phyloP scores from a whole-genome alignment of 2,113 vertebrate genomes.

The Callipepla californica region DNA sequence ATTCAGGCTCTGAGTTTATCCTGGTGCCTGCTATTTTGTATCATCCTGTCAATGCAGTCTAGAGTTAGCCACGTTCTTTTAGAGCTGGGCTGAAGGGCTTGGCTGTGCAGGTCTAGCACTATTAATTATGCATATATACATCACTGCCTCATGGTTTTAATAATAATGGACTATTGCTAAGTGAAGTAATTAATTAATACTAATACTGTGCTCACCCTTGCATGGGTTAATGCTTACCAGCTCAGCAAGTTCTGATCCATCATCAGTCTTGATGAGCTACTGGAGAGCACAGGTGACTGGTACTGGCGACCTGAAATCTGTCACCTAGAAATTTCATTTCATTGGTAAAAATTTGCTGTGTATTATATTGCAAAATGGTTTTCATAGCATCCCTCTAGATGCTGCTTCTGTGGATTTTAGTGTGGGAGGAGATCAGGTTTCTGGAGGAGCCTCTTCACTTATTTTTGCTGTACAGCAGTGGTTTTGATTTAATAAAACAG shows the following conservation, averaged over 20 bases:
- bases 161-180: neutral
- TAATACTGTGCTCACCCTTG: fast-evolving
- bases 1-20: neutral
- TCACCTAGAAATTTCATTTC: neutral
- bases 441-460: neutral
- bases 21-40: neutral
- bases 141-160: neutral
- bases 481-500: neutral
- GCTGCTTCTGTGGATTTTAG: neutral
- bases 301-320: neutral
- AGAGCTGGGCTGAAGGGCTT: neutral
- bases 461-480: neutral
- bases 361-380: neutral
- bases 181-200: too few relatives aligned
- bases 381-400: neutral
- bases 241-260: neutral
- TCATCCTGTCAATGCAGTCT: neutral
- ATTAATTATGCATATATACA: neutral
- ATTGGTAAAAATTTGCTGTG: neutral
- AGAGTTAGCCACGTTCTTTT: neutral
- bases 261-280: neutral
- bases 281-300: neutral
- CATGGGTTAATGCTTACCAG: neutral
- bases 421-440: neutral
- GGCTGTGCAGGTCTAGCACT: fast-evolving